Evolutionary conservation across 1,140 invertebrate genomes (phyloP), one percentile per base, ranked within the genome.

Genomic region (Nylanderia fulva): DNA sequence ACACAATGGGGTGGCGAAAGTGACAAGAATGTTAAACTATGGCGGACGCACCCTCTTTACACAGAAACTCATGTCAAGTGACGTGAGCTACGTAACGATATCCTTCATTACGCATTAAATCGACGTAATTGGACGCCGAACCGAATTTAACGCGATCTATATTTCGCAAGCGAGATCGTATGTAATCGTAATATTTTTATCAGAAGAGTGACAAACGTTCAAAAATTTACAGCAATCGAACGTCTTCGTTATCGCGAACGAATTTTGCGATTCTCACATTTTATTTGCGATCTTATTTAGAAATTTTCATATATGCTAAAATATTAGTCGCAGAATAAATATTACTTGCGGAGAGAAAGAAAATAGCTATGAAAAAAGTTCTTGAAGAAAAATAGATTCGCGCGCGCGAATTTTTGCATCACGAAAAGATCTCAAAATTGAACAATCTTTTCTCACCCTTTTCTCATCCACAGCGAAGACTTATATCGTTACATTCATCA

Each of bases 61-160:
- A 3, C 36, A 11, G n/a, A 56, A 56, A 72, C 29, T 54, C 52
- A 9, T 11, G n/a, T 54, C 33, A 52, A 72, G 21, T 36, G 29
- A 54, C 29, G 48, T 33, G 3, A 33, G 29, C 11, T 15, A 0
- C 11, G 29, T 39, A 33, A 13, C 15, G 13, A 5, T 36, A 27
- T 29, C 66, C n/a, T n/a, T n/a, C n/a, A n/a, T 56, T n/a, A 9
- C 36, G 15, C 9, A 21, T 42, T 75, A 75, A 60, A 24, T 75
- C 36, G 24, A 18, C 36, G 9, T 75, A 75, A 75, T 75, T 75
- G 1, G 29, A 75, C 5, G 24, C 54, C 33, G 15, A n/a, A 42
- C 15, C 56, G 36, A 60, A 60, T 60, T 60, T 75, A 75, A 75
- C 15, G 36, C n/a, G n/a, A n/a, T 75, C n/a, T 33, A 18, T 45